phyloP scores from a whole-genome alignment of 2,113 vertebrate species.

The Gadus chalcogrammus region DNA sequence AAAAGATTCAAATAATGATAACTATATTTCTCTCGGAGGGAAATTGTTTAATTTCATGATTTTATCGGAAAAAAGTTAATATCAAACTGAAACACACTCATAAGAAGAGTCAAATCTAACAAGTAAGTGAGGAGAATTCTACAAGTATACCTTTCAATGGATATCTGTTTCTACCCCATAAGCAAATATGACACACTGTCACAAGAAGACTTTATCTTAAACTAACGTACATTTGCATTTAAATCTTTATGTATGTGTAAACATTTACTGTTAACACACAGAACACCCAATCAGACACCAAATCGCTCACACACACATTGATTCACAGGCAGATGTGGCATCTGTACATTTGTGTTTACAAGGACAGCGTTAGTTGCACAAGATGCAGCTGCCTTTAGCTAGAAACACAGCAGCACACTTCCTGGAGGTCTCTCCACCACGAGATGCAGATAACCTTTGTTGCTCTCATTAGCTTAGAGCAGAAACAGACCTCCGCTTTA shows the following conservation, averaged over 20 bases:
- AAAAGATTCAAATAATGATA: no score
- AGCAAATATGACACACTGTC: neutral
- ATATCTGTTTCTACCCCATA: neutral
- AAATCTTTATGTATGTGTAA: neutral
- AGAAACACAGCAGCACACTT: slow-evolving; percentile 23
- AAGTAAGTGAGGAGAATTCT: no score
- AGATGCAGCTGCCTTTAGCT: neutral
- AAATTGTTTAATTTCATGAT: no score
- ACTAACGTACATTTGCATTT: neutral
- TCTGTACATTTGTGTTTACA: slow-evolving; percentile 5
- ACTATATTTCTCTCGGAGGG: no score
- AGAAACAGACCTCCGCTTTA: slow-evolving; percentile 64
- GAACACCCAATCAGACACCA: neutral
- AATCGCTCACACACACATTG: neutral
- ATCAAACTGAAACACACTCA: no score
- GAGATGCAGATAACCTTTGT: slow-evolving; percentile 57
- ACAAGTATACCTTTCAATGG: neutral
- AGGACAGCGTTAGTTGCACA: neutral
- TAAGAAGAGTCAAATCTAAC: no score
- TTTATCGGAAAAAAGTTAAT: no score
- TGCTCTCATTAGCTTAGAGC: slow-evolving; percentile 60
- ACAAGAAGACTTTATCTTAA: neutral
- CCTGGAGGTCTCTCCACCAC: slow-evolving; percentile 36
- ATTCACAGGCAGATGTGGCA: slow-evolving; percentile 8
- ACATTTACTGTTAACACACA: neutral